Evolutionary conservation across 1,140 invertebrate species (phyloP).

Genomic region (Cyclina sinensis): DNA sequence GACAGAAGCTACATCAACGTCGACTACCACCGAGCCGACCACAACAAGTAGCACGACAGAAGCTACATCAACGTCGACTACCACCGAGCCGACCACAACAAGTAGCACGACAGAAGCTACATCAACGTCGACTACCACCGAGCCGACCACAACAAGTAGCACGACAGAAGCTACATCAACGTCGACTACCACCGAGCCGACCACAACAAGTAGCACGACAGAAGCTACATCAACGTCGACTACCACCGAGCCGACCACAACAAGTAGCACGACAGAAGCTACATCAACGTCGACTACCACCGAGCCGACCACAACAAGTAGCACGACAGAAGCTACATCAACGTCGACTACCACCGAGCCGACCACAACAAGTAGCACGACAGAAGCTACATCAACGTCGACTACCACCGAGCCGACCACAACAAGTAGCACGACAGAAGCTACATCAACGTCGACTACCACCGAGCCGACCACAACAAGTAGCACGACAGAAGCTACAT

Average conservation of each 20-base stretch:
- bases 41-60: too few species aligned
- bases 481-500: background rate
- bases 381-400: background rate
- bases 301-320: background rate
- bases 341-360: background rate
- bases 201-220: background rate
- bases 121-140: background rate
- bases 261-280: background rate
- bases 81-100: background rate
- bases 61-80: too few species aligned
- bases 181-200: background rate
- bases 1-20: too few species aligned
- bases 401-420: background rate
- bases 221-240: background rate
- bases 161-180: constrained; percentile 5
- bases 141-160: constrained; percentile 3
- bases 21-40: too few species aligned
- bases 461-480: background rate
- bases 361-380: background rate
- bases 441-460: background rate
- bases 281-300: background rate
- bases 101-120: background rate
- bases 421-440: background rate
- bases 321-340: background rate
- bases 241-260: background rate